phyloP scores from a whole-genome alignment of 1,140 invertebrate species.

The Diuraphis noxia region DNA sequence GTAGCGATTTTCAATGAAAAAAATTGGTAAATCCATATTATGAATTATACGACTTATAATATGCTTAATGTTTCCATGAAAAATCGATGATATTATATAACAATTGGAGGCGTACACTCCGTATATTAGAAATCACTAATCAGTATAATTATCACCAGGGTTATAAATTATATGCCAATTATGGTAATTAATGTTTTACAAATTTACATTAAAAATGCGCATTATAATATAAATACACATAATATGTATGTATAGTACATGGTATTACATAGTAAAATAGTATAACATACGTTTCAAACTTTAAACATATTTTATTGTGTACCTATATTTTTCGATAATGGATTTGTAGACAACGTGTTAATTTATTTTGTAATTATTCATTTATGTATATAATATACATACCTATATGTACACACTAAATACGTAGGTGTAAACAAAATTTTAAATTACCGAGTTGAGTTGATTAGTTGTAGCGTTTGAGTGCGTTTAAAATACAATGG shows the following conservation, averaged over 20 bases:
- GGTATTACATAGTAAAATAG: not conserved
- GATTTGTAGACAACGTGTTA: not conserved
- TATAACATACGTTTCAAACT: not conserved
- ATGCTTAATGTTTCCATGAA: not conserved
- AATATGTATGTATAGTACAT: not conserved
- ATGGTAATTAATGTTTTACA: not conserved
- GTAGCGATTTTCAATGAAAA: not conserved
- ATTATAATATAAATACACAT: not conserved
- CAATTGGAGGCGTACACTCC: not conserved
- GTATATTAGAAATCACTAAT: not conserved
- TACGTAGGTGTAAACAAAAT: not conserved
- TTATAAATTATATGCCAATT: not conserved
- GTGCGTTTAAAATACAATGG: not conserved
- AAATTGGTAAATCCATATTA: not conserved
- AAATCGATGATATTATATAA: not conserved
- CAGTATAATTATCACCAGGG: not conserved
- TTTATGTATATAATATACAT: not conserved
- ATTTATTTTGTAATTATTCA: constrained; percentile 37
- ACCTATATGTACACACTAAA: not conserved
- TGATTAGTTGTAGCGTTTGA: not conserved
- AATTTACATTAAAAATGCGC: not conserved
- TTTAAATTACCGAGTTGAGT: constrained; percentile 17
- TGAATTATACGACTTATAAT: not conserved
- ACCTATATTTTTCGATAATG: constrained; percentile 23
- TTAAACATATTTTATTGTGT: constrained; percentile 7